Conservation (phyloP, 2,113 vertebrate genomes). For the Zapus hudsonius region DNA sequence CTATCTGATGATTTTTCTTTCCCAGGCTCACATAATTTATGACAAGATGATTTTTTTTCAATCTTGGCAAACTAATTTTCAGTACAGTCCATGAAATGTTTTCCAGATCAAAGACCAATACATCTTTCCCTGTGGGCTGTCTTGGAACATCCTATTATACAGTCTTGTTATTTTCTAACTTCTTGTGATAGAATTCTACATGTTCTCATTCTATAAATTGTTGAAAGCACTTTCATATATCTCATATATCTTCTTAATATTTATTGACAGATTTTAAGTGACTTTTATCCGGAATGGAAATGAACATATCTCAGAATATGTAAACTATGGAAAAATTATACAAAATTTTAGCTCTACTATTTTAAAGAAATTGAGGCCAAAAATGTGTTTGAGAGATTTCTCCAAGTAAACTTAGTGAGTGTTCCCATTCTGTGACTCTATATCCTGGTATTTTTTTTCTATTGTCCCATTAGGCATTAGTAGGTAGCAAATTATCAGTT, state of each 20-base stretch:
- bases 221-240: too few species aligned
- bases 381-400: background rate
- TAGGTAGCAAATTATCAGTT: background rate
- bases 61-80: slow-evolving; percentile 26
- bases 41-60: background rate
- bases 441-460: background rate
- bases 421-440: background rate
- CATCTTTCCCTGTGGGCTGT: background rate
- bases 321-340: background rate
- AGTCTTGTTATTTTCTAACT: background rate
- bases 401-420: background rate
- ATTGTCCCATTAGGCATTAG: background rate
- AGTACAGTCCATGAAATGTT: background rate
- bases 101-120: background rate
- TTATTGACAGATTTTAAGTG: background rate
- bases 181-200: background rate
- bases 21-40: background rate
- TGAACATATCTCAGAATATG: background rate
- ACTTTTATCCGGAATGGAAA: slow-evolving; percentile 11
- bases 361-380: background rate
- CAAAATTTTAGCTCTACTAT: background rate
- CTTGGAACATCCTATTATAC: background rate
- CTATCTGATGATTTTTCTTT: slow-evolving; percentile 14
- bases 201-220: background rate
- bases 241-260: background rate